Conservation (phyloP, 2,797 vertebrate species). For the Rhinoraja longicauda region DNA sequence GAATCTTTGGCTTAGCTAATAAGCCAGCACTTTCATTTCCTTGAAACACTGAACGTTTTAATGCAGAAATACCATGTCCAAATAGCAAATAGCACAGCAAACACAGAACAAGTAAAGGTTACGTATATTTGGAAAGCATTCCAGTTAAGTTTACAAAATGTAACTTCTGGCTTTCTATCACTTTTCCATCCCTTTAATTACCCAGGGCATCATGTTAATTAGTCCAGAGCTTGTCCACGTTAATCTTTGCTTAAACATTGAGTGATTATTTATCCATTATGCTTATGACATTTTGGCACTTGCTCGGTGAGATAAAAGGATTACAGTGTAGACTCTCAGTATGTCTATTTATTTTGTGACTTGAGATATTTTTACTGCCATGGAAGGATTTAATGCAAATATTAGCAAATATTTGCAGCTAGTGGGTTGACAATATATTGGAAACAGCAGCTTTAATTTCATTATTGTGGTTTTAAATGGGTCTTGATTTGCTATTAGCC, state of each 20-base stretch:
- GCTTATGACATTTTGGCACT: neutral
- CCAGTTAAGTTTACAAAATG: neutral
- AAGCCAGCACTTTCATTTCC: neutral
- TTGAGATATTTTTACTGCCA: neutral
- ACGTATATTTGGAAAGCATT: neutral
- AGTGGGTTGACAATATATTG: neutral
- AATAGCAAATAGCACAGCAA: neutral
- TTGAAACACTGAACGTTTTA: neutral
- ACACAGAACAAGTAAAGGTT: neutral
- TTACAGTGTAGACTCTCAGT: neutral
- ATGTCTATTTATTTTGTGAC: neutral
- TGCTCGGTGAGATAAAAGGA: neutral
- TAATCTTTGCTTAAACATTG: neutral
- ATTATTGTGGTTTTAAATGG: neutral
- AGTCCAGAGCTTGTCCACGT: neutral
- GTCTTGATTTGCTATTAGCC: neutral
- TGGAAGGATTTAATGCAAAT: neutral
- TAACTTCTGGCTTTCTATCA: neutral
- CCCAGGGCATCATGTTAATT: neutral
- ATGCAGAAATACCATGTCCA: neutral
- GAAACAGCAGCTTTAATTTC: neutral
- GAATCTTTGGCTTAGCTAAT: neutral
- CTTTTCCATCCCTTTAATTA: conserved; percentile 2
- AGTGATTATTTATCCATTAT: neutral
- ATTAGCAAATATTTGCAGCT: neutral